Evolutionary conservation across 2,113 vertebrate genomes (phyloP), one percentile per base, ranked within the genome.

Genomic region (Phaethornis superciliosus): DNA sequence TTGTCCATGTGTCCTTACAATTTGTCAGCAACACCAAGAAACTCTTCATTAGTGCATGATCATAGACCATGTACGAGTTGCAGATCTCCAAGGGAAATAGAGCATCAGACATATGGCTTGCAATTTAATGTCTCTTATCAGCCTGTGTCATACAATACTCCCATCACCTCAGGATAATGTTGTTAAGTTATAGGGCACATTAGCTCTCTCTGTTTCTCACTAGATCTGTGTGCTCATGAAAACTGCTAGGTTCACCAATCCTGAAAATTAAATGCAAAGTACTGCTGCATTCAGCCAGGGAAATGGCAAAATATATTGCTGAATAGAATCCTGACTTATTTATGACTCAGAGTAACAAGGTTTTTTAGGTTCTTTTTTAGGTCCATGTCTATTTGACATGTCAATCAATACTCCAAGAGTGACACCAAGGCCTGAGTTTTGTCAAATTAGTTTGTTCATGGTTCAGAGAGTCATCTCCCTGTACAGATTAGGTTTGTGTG

Each of bases 21-120:
- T 68, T 52, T 40, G 12, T 65, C 80, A 93, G 59, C 28, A 71
- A 18, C 0, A 5, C 40, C 30, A 59, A 59, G 74, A 68, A 88
- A 55, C 81, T 81, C 94, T 44, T 77, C 78, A 88, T 46, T 52
- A 81, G 37, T 58, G 30, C 9, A 27, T 72, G 58, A 89, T 88
- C 71, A 75, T 13, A 70, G n/a, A 44, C 14, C 16, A 0, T 74
- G 75, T 47, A 59, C 32, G 70, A 83, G 47, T 35, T 88, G 63
- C 64, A 89, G 69, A 81, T 91, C 83, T 96, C 89, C 24, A 94
- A 94, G 89, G 92, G 93, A 91, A 90, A 88, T 67, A 30, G 44
- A 89, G 65, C 74, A 75, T 81, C 89, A 95, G 76, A 71, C 0
- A 0, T 56, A 71, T 44, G 46, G 35, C 89, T 94, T 96, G 93